Conservation (phyloP, 2,797 vertebrate genomes). For the Mionectes olivaceus region DNA sequence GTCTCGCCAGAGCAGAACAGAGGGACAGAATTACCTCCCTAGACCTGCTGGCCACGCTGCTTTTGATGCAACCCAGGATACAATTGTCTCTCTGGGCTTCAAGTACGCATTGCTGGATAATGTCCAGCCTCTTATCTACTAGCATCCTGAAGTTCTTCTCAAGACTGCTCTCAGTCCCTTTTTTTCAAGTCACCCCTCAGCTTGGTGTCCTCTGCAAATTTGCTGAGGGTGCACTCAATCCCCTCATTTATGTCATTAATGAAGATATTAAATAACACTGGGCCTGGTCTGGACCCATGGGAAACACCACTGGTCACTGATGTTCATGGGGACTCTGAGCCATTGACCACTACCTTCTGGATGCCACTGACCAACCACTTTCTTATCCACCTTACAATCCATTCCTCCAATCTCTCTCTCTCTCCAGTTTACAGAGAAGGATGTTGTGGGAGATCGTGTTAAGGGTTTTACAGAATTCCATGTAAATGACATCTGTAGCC, state of each 20-base stretch:
- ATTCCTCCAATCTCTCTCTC: not conserved
- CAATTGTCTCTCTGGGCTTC: fast-evolving
- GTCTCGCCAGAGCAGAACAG: not conserved
- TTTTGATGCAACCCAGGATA: not conserved
- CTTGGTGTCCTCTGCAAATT: not conserved
- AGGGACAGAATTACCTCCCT: not conserved
- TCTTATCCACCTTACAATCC: not conserved
- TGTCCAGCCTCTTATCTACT: not conserved
- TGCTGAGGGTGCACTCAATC: not conserved
- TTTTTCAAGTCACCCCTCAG: not conserved
- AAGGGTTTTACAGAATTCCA: not conserved
- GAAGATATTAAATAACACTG: not conserved
- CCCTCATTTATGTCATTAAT: not conserved
- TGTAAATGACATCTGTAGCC: not conserved
- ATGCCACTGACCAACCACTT: not conserved
- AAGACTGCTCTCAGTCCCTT: not conserved
- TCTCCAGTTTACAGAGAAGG: not conserved
- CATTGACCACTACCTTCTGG: not conserved
- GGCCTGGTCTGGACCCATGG: not conserved
- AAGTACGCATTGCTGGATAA: not conserved
- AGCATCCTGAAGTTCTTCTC: not conserved
- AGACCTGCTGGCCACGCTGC: not conserved
- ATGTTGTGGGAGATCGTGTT: not conserved
- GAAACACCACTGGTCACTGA: not conserved
- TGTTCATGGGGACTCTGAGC: not conserved